A percentile compares a stretch with the other conserved stretches of the same genome.
Evolutionary conservation across 1,140 invertebrate species (phyloP).

Genomic region (Oryzaephilus surinamensis): DNA sequence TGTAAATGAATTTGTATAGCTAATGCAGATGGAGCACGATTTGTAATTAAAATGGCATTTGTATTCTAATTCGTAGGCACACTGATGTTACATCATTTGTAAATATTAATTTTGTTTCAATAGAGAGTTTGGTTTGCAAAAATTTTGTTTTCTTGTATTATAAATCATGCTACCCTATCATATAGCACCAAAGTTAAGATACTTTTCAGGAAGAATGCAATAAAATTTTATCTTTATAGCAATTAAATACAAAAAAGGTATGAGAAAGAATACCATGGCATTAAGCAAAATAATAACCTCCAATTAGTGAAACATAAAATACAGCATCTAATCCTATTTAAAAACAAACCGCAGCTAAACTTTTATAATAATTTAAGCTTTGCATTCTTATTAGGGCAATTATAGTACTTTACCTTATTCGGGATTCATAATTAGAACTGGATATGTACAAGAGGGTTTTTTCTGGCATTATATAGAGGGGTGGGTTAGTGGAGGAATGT

Average conservation of each 20-base stretch:
- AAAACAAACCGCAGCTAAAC: conserved; percentile 25
- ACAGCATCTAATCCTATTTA: conserved; percentile 25
- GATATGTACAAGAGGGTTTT: conserved; percentile 1
- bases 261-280: too few species aligned
- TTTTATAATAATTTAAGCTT: conserved; percentile 28
- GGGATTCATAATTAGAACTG: conserved; percentile 4
- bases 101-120: too few species aligned
- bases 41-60: too few species aligned
- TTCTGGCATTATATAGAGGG: conserved; percentile 4
- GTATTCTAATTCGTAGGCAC: too few species aligned
- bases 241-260: conserved; percentile 27
- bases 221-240: conserved; percentile 23
- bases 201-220: too few species aligned
- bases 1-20: too few species aligned
- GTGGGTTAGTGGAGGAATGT: neutral
- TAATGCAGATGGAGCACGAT: too few species aligned
- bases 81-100: too few species aligned
- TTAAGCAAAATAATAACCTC: conserved; percentile 26
- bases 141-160: too few species aligned
- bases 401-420: conserved; percentile 22
- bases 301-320: conserved; percentile 25
- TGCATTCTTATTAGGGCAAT: conserved; percentile 28
- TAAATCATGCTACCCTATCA: too few species aligned
- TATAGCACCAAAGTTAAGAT: too few species aligned
- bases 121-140: too few species aligned